Conservation (phyloP, 2,113 vertebrate species). For the Thamnophis sirtalis region DNA sequence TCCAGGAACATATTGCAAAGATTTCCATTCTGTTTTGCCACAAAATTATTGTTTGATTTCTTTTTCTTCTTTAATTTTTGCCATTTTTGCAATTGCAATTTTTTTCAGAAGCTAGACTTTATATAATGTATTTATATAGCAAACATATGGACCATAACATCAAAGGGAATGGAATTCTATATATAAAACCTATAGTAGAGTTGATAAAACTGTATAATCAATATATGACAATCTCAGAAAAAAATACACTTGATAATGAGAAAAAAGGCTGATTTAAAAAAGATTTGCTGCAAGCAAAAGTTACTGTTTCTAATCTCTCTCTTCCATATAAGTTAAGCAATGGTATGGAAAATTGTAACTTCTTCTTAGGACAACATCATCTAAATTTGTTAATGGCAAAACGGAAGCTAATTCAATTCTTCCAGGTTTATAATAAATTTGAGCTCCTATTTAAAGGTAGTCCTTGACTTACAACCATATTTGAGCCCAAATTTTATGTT, state of each 20-base stretch:
- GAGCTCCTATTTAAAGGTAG: neutral
- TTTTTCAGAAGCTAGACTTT: neutral
- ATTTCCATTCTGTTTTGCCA: neutral
- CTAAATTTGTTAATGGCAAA: neutral
- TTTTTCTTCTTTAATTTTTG: neutral
- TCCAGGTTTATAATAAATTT: neutral
- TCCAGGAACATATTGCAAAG: neutral
- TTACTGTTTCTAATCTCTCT: neutral
- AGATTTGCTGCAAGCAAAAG: neutral
- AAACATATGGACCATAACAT: neutral
- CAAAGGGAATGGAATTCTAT: neutral
- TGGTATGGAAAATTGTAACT: neutral
- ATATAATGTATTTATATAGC: neutral
- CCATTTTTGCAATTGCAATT: neutral
- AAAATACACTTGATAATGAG: neutral
- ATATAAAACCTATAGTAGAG: neutral
- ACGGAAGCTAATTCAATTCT: neutral
- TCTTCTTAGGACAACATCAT: neutral
- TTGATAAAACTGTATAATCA: neutral
- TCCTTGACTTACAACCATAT: too few relatives aligned
- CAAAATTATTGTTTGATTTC: neutral
- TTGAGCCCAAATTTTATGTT: neutral
- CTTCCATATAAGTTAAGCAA: neutral
- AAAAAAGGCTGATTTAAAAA: neutral
- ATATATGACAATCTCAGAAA: neutral